phyloP scores from a whole-genome alignment of 2,113 vertebrate species.

The Nothocercus nigrocapillus region DNA sequence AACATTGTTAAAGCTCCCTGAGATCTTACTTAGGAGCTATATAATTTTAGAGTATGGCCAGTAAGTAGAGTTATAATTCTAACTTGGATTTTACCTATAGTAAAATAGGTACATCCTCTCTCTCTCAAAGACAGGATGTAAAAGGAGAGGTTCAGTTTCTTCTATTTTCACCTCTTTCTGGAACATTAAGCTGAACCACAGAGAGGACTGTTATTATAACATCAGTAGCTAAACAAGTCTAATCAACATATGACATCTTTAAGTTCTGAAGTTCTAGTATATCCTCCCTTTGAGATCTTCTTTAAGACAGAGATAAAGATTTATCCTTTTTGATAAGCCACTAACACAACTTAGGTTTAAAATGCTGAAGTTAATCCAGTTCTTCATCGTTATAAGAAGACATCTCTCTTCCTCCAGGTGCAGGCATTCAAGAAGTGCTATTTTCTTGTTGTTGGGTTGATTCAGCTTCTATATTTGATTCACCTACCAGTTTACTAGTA shows the following conservation, averaged over 20 bases:
- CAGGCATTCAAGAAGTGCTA: neutral
- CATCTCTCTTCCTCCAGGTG: accelerated
- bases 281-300: neutral
- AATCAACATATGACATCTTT: neutral
- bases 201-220: neutral
- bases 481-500: neutral
- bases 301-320: neutral
- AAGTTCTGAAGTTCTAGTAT: neutral
- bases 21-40: neutral
- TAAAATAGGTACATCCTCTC: neutral
- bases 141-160: neutral
- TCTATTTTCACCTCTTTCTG: neutral
- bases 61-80: neutral
- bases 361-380: neutral
- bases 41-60: neutral
- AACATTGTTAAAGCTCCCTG: neutral
- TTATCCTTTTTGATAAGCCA: neutral
- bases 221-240: neutral
- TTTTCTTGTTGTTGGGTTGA: neutral
- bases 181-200: neutral
- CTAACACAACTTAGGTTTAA: neutral
- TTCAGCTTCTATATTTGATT: neutral
- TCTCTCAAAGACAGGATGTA: neutral
- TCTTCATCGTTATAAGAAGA: neutral
- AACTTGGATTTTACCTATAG: neutral